A percentile compares a stretch with the other conserved stretches of the same genome.
Evolutionary conservation across 2,113 vertebrate species (phyloP).

Genomic region (Oplegnathus fasciatus): DNA sequence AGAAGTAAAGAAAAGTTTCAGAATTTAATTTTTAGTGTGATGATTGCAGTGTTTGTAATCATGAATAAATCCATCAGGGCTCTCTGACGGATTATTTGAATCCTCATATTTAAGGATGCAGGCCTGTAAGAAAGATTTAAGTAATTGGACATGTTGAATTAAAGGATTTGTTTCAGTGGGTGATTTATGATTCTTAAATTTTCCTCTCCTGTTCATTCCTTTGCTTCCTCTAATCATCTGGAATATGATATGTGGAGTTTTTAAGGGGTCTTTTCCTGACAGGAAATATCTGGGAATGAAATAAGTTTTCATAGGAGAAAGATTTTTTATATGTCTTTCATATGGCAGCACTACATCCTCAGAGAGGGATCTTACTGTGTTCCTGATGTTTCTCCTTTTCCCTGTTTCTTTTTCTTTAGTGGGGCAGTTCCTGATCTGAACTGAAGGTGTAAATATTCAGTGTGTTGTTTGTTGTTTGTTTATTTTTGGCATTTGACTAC

Average conservation of each 20-base stretch:
- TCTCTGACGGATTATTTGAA: no score
- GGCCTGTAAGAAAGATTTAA: not conserved
- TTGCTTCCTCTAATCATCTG: not conserved
- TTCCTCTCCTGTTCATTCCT: not conserved
- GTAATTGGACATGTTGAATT: not conserved
- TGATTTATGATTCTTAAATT: not conserved
- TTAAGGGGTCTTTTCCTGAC: not conserved
- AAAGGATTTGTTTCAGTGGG: not conserved
- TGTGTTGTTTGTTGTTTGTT: not conserved
- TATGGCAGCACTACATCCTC: not conserved
- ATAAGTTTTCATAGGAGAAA: not conserved
- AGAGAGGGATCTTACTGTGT: not conserved
- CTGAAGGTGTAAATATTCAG: not conserved
- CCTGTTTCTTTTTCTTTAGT: not conserved
- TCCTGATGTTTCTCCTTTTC: not conserved
- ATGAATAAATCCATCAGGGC: not conserved
- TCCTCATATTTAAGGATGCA: not conserved
- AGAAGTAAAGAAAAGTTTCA: no score
- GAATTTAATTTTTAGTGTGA: no score
- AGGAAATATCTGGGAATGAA: conserved; percentile 25
- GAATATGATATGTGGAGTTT: not conserved
- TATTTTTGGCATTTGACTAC: no score
- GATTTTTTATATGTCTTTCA: not conserved
- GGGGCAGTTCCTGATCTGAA: not conserved
- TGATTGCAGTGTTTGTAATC: not conserved